Evolutionary conservation across 2,888 invertebrate species (phyloP), one percentile per base, ranked within the genome.

Genomic region (Oligia latruncula): DNA sequence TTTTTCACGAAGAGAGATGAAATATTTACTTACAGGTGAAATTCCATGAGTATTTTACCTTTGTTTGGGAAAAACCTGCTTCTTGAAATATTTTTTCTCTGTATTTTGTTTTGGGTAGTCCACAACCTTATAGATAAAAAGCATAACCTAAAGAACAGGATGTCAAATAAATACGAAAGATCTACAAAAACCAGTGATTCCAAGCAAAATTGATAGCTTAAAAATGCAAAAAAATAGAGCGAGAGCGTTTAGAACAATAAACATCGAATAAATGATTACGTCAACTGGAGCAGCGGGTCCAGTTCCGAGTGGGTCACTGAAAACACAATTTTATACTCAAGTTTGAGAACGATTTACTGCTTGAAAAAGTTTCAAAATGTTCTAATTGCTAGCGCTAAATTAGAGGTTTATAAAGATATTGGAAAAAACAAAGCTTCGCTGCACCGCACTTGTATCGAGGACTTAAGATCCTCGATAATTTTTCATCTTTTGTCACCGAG

Each of bases 281-380:
- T 29, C 29, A 29, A 29, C 29, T 29, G 29, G 29, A 29, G 29
- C 29, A 29, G 29, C 29, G 29, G 29, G 29, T 29, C 29, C 29
- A 29, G 29, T 29, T 29, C 29, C 29, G 29, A 29, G 29, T 29
- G 29, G 29, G 29, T 29, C 29, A 29, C 29, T 29, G 29, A 29
- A 29, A 29, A 29, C 29, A 29, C 29, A 29, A 29, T 29, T 58
- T 20, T 29, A 40, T 1, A 60, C 58, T 40, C 5, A 49, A 66
- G 43, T 29, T 29, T 43, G 66, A n/a, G 20, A 82, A 52, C 11
- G 35, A 60, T 43, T 35, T 43, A 17, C 29, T 43, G 82, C 2
- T 20, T 20, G 65, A 8, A 60, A 58, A 58, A 74, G 20, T 64
- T 80, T 64, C 4, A 29, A 35, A 35, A 55, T 6, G 20, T 55